These are phyloP conservation scores for Halcyon chelicuti DNA, from an alignment of 2,797 vertebrate species.

Conservation along the genomic window DNA sequence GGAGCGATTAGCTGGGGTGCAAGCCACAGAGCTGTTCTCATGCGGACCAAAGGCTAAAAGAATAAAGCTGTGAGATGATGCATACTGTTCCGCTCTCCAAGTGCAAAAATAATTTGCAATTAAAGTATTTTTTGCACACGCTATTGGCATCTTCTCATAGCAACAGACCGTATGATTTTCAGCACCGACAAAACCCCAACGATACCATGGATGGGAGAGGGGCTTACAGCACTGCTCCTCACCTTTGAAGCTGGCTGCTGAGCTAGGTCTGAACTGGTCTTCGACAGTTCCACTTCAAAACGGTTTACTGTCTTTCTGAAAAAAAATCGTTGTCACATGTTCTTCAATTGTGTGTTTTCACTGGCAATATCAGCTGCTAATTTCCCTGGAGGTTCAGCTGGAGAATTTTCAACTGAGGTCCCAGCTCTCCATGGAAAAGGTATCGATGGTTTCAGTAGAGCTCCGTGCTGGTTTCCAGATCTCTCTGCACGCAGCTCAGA, in stretches of 20 bases:
- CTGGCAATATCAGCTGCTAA: not conserved
- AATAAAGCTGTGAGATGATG: not conserved
- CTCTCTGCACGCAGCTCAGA: not conserved
- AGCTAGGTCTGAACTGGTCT: not conserved
- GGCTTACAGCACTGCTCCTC: not conserved
- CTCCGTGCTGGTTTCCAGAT: not conserved
- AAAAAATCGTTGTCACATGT: not conserved
- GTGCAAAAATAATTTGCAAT: not conserved
- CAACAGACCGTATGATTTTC: not conserved
- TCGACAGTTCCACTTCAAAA: not conserved
- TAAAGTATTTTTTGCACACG: not conserved
- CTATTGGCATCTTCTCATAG: not conserved
- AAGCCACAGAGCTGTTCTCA: not conserved
- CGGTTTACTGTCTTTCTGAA: not conserved
- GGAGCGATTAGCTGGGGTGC: not conserved
- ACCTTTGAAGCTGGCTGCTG: not conserved
- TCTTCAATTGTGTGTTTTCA: not conserved
- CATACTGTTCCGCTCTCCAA: not conserved
- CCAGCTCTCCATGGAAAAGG: not conserved
- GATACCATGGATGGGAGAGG: not conserved
- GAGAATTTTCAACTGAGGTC: not conserved
- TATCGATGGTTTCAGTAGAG: not conserved
- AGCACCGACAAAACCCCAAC: not conserved
- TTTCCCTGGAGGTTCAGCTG: not conserved
- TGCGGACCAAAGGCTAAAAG: not conserved